Evolutionary conservation across 2,888 invertebrate genomes (phyloP).

Genomic region (Ligdia adustata): DNA sequence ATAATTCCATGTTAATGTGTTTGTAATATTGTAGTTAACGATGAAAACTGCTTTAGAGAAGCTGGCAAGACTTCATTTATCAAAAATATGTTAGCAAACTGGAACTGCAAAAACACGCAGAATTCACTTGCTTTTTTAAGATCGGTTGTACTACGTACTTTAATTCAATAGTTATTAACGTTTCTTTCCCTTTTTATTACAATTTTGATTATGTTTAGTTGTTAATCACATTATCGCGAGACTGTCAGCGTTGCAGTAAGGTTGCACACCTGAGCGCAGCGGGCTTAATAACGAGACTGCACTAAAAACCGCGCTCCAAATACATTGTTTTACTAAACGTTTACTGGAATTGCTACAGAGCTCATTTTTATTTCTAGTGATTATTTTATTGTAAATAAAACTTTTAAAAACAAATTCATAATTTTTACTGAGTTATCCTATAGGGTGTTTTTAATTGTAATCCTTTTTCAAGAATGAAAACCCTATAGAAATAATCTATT

Average conservation of each 20-base stretch:
- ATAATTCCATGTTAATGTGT: too few species aligned
- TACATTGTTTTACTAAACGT: slow-evolving; percentile 17
- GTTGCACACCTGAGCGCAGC: slow-evolving; percentile 45
- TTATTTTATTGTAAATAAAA: slow-evolving; percentile 79
- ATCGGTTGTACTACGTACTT: not conserved
- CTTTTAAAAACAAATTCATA: slow-evolving; percentile 56
- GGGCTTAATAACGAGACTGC: slow-evolving; percentile 27
- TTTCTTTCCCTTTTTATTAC: not conserved
- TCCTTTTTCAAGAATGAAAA: slow-evolving; percentile 32
- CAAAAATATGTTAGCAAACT: too few species aligned
- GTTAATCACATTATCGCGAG: slow-evolving; percentile 1
- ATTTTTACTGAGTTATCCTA: slow-evolving; percentile 58
- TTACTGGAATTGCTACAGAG: slow-evolving; percentile 59
- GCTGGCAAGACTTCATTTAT: too few species aligned
- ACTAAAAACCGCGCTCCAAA: slow-evolving; percentile 36
- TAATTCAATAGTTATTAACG: not conserved
- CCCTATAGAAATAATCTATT: slow-evolving; percentile 42
- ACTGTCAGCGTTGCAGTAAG: slow-evolving; percentile 52
- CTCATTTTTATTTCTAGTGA: slow-evolving; percentile 64
- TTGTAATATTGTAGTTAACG: too few species aligned
- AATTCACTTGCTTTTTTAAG: too few species aligned
- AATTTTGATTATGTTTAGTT: slow-evolving; percentile 8
- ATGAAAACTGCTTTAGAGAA: too few species aligned
- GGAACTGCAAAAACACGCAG: too few species aligned
- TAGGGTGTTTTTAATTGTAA: slow-evolving; percentile 39